Base-by-base conservation (phyloP, 2,797 vertebrate species). In the Crocodylus rhombifer region DNA sequence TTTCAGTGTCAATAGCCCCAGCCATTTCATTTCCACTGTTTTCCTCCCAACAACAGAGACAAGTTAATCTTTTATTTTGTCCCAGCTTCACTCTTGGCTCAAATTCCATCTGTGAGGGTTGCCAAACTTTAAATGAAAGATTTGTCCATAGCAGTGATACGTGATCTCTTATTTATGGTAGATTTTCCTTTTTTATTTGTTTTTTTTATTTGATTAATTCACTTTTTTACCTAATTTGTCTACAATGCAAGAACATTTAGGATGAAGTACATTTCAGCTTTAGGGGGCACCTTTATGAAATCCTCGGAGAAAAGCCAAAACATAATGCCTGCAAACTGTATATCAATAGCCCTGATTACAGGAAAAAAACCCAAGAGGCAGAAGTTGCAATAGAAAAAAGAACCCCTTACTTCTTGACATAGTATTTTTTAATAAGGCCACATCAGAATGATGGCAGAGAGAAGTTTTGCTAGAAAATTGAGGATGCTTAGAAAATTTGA, bases 81-180 rank as follows among this genome's bases (percentile, higher is more conserved):
- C 90, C 69, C 56, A 30, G 94, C 90, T 97, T 96, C 94, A 77
- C 89, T 95, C 90, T 96, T 95, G 94, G 96, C 97, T 97, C 89
- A 81, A 92, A 87, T 95, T 91, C 91, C n/a, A 77, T 96, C 81
- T 95, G 90, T 82, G 87, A 96, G 64, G 10, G 83, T 88, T 97
- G 91, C 84, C 88, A 95, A 94, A 90, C 28, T 79, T 97, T 94
- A 94, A 97, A 97, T 89, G 77, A 94, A 95, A 96, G 88, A 16
- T 83, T 25, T 91, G 63, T 95, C 96, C 75, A n/a, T 91, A 87
- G 81, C 92, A 85, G 93, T 96, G 91, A 87, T 94, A 91, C 61
- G 10, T 93, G 91, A 96, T 91, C 94, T 96, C 95, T 97, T 97
- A 94, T 94, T 94, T 94, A 86, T 91, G 89, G 80, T 87, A 91